These are phyloP conservation scores for Polypterus senegalus DNA, from an alignment of 2,113 vertebrate genomes.

Conservation along the genomic window DNA sequence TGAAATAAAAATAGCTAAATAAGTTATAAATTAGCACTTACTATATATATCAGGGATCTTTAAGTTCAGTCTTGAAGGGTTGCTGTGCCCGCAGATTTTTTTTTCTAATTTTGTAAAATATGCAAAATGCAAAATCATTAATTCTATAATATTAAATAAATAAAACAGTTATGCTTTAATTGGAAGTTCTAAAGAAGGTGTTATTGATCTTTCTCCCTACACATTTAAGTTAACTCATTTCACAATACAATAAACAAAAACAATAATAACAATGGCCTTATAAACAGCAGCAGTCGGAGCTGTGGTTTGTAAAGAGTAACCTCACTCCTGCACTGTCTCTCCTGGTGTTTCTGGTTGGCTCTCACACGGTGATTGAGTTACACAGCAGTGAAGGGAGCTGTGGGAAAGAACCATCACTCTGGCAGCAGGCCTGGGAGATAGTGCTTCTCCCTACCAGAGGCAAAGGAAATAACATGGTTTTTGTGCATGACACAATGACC, in stretches of 20 bases:
- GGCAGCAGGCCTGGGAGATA: conserved; percentile 31
- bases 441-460: conserved; percentile 22
- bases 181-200: too few relatives aligned
- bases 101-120: too few relatives aligned
- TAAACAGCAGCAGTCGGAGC: conserved; percentile 4
- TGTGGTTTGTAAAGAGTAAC: conserved; percentile 13
- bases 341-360: conserved; percentile 34
- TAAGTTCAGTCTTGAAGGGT: too few relatives aligned
- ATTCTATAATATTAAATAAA: too few relatives aligned
- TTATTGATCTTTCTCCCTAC: too few relatives aligned
- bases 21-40: too few relatives aligned
- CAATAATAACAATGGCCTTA: conserved; percentile 21
- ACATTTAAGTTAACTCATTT: conserved; percentile 25
- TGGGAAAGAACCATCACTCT: conserved; percentile 40
- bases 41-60: too few relatives aligned
- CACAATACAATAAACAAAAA: conserved; percentile 26
- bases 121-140: too few relatives aligned
- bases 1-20: too few relatives aligned
- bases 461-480: conserved; percentile 24
- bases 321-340: conserved; percentile 12
- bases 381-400: conserved; percentile 37
- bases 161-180: too few relatives aligned
- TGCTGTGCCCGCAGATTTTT: too few relatives aligned
- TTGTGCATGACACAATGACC: conserved; percentile 25
- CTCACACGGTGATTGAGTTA: conserved; percentile 52